A percentile compares a stretch with the other conserved stretches of the same genome.
Evolutionary conservation across 2,113 vertebrate genomes (phyloP).

Genomic region (Notiomystis cincta): DNA sequence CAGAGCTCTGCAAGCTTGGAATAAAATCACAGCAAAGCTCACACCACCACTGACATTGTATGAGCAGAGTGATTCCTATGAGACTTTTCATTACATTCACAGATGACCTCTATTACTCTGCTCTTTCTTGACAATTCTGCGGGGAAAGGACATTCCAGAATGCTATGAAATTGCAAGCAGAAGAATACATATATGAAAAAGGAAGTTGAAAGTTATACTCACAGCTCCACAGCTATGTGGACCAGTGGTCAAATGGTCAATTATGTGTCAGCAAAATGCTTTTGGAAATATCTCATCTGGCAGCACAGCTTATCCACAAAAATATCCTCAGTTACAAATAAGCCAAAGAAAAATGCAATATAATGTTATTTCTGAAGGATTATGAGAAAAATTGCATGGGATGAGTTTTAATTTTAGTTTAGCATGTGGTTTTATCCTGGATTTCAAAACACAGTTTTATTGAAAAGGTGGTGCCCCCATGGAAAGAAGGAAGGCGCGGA

Average conservation of each 20-base stretch:
- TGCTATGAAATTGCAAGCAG: background rate
- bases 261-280: background rate
- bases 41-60: background rate
- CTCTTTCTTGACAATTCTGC: background rate
- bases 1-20: background rate
- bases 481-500: too few species aligned
- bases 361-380: background rate
- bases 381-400: background rate
- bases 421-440: background rate
- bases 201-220: background rate
- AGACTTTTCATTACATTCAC: conserved; percentile 39
- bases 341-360: background rate
- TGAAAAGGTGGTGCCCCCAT: accelerated
- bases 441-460: background rate
- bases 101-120: conserved; percentile 39
- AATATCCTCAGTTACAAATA: background rate
- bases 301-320: background rate
- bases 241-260: conserved; percentile 2
- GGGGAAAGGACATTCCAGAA: background rate
- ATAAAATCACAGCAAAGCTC: conserved; percentile 4
- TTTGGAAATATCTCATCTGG: background rate
- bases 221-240: background rate
- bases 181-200: background rate
- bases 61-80: background rate
- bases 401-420: background rate